Evolutionary conservation across 1,140 invertebrate species (phyloP), one percentile per base, ranked within the genome.

Genomic region (Platyura marginata): DNA sequence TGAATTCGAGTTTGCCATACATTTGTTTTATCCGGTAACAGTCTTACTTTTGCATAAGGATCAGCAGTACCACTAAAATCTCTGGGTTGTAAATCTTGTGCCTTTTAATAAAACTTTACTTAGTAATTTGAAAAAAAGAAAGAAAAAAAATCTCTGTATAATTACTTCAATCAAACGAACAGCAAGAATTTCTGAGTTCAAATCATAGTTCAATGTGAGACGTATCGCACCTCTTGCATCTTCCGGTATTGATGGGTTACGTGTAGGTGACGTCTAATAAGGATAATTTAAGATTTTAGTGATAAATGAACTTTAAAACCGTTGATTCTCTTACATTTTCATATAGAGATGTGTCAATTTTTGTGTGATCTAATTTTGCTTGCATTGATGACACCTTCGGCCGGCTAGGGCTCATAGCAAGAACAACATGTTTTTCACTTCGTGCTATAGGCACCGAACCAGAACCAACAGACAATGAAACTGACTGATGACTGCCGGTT

Each of bases 1-100:
- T 76, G 72, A 42, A 76, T 70, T 43, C 65, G 60, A 2, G 70
- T 75, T 51, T 74, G 70, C 67, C 69, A 73, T 16, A 73, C 68
- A 46, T 70, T 71, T 39, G 60, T 70, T 39, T 67, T 64, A 47
- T 75, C 71, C 5, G 71, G 71, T 13, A 72, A 46, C 16, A 73
- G 47, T 38, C 69, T 56, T n/a, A 74, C 65, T 50, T 72, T 73
- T 10, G 69, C 70, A 47, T 72, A 72, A 8, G 71, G 71, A 62
- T 74, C 69, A 3, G 66, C 70, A 2, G 67, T 71, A 21, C 70
- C 70, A 46, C 67, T 72, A 15, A 71, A 64, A 44, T 72, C 69
- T 25, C 68, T 52, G 0, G 70, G 64, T 47, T 68, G 67, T 32
- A 74, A 51, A 49, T 71, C 67, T n/a, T 65, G 65, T n/a, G 71